A percentile compares a stretch with the other conserved stretches of the same genome.
Conservation (phyloP, 2,888 invertebrate genomes). For the Eilema griseolum region DNA sequence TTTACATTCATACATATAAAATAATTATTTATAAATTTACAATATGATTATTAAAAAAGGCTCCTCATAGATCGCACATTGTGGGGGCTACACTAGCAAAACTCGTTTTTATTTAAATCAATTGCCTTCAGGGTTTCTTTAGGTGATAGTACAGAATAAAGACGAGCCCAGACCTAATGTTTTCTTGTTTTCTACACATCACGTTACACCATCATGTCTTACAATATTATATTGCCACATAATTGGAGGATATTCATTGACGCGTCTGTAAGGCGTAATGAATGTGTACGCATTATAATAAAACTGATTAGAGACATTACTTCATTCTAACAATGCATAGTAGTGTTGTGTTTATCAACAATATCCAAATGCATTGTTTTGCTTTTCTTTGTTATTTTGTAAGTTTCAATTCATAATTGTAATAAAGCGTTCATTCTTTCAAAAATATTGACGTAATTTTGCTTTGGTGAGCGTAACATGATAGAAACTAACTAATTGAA, state of each 20-base stretch:
- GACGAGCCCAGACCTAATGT: neutral
- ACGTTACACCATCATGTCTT: neutral
- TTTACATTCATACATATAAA: no score
- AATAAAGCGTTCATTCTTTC: neutral
- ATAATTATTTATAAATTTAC: no score
- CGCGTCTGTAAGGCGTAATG: neutral
- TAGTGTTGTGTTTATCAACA: neutral
- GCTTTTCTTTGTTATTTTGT: neutral
- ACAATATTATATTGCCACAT: neutral
- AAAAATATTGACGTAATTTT: constrained; percentile 11
- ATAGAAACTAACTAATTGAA: neutral
- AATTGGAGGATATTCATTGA: neutral
- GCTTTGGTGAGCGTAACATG: neutral
- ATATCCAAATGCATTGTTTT: constrained; percentile 4
- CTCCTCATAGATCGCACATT: no score
- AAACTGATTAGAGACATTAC: neutral
- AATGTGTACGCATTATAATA: neutral
- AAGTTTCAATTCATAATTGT: neutral
- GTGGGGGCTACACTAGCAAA: no score
- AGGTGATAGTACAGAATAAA: no score
- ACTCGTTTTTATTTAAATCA: no score
- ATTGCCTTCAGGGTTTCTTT: no score
- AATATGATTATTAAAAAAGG: no score
- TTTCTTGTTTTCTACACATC: neutral
- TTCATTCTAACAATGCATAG: neutral